phyloP scores from a whole-genome alignment of 2,797 vertebrate genomes.

The Eulemur rubriventer region DNA sequence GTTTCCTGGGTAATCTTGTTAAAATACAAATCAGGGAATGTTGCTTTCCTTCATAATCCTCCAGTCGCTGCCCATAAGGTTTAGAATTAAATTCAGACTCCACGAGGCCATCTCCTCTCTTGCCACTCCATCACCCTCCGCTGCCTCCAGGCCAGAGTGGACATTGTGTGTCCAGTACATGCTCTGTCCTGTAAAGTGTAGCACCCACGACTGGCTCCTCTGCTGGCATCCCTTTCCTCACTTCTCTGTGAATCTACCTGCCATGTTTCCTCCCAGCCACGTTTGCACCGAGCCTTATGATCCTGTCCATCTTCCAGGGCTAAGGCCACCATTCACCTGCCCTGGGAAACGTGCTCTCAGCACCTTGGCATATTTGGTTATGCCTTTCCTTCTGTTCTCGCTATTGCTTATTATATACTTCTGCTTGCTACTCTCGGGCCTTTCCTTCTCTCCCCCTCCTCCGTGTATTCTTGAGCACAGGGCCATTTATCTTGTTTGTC shows the following conservation, averaged over 20 bases:
- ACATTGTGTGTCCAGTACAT: fast-evolving
- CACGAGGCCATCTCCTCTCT: neutral
- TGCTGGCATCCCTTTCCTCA: neutral
- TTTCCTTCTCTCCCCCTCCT: neutral
- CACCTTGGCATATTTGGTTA: neutral
- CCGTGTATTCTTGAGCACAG: neutral
- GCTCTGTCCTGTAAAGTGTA: neutral
- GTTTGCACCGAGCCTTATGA: neutral
- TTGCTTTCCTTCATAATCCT: neutral
- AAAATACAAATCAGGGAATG: neutral
- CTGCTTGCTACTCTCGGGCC: neutral
- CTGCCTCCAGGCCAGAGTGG: neutral
- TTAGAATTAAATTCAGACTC: neutral
- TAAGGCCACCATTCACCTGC: neutral
- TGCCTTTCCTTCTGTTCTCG: neutral
- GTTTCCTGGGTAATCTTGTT: neutral
- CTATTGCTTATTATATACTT: too few species aligned
- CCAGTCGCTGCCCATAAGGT: neutral
- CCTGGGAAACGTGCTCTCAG: neutral
- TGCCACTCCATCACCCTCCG: neutral
- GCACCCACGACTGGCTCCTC: neutral
- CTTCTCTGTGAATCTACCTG: neutral
- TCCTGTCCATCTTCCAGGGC: neutral
- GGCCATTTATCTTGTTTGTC: neutral
- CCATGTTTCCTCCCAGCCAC: neutral